A percentile compares a stretch with the other conserved stretches of the same genome.
These are phyloP conservation scores for Leptopilina myrica DNA, from an alignment of 2,888 invertebrate species.

Conservation along the genomic window DNA sequence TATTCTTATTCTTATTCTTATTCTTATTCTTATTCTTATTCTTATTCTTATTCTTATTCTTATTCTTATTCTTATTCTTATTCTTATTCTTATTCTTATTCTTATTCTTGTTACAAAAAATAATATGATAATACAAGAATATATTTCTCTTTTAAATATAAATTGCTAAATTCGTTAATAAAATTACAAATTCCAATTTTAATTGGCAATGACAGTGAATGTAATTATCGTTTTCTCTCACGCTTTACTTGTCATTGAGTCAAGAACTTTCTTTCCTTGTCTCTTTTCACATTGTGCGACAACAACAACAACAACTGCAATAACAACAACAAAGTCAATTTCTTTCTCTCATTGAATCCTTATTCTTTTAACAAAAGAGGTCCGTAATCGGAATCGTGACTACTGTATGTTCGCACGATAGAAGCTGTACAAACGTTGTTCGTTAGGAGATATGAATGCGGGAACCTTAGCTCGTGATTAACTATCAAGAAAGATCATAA, in stretches of 20 bases:
- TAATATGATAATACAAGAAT: no score
- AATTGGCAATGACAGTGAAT: constrained; percentile 5
- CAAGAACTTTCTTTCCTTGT: background rate
- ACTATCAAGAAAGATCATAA: constrained; percentile 67
- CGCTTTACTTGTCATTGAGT: background rate
- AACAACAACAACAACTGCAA: background rate
- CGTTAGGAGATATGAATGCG: constrained; percentile 57
- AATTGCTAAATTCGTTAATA: no score
- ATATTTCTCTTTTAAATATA: no score
- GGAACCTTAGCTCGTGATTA: constrained; percentile 63
- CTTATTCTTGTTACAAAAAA: no score
- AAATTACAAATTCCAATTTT: no score
- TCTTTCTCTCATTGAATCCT: background rate
- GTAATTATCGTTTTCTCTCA: background rate
- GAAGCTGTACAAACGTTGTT: constrained; percentile 56
- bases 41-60: no score
- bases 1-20: no score
- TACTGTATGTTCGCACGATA: constrained; percentile 70
- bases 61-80: no score
- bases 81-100: no score
- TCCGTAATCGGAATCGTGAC: constrained; percentile 66
- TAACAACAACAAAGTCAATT: background rate
- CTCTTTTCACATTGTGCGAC: background rate
- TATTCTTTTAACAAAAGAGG: constrained; percentile 1
- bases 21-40: no score